Evolutionary conservation across 1,140 invertebrate genomes (phyloP), one percentile per base, ranked within the genome.

Genomic region (Plectrocnemia conspersa): DNA sequence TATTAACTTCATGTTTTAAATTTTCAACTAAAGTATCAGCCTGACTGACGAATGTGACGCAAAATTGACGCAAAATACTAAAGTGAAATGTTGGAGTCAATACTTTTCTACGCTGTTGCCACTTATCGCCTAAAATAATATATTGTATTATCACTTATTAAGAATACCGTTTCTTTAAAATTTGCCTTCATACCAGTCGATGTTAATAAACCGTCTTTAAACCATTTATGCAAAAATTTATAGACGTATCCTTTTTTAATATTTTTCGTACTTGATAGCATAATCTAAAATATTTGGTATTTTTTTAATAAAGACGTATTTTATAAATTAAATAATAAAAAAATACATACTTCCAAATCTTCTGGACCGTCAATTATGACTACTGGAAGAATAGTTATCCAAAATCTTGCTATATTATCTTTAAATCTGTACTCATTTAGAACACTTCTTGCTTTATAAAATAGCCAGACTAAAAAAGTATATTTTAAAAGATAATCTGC

Each of bases 241-340:
- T 86, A 86, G 3, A 80, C 74, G 7, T 68, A 58, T 1, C 77
- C 66, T 67, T 86, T 85, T 19, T 76, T 69, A 40, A 82, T 76
- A 54, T 78, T 69, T 59, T 78, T 80, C 15, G 69, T 72, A 50
- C 76, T 78, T 25, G 74, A 78, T 19, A 85, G 65, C 25, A 86
- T 61, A 36, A 61, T 61, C 73, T 77, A 63, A n/a, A 68, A 66
- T 59, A n/a, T n/a, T n/a, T n/a, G n/a, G n/a, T n/a, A 36, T 46
- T 5, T 44, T 44, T 44, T 44, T 44, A 19, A 42, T 5, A 19
- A 16, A 18, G n/a, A n/a, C n/a, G n/a, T n/a, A 42, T 4, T 42
- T 42, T 40, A 40, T 40, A 36, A 6, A 3, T 40, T 19, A 38
- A 6, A 38, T 38, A 7, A 38, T 7, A 9, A 42, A 4, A 25